Conservation (phyloP, 1,140 invertebrate genomes). For the Lordiphosa collinella region DNA sequence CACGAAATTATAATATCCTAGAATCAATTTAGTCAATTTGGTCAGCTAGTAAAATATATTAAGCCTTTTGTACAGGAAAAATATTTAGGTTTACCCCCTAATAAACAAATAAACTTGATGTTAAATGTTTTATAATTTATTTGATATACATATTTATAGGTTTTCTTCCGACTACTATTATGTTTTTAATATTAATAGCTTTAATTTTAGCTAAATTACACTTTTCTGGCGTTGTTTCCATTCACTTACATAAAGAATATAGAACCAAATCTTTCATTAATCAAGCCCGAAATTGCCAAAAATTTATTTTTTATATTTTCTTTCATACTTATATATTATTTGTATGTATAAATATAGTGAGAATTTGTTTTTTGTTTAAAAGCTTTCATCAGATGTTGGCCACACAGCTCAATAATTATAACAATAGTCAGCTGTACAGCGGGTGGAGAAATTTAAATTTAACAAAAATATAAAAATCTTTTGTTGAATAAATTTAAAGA, state of each 20-base stretch:
- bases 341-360: constrained; percentile 57
- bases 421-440: constrained; percentile 19
- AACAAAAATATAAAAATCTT: constrained; percentile 26
- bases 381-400: constrained; percentile 52
- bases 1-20: too few species aligned
- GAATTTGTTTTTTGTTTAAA: constrained; percentile 62
- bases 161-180: constrained; percentile 45
- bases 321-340: constrained; percentile 33
- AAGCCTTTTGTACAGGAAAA: too few species aligned
- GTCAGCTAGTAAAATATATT: too few species aligned
- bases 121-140: constrained; percentile 55
- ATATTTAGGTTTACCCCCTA: too few species aligned
- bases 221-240: constrained; percentile 22
- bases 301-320: constrained; percentile 24
- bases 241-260: constrained; percentile 36
- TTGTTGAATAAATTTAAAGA: constrained; percentile 36
- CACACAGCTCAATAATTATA: constrained; percentile 11
- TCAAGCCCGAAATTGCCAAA: constrained; percentile 7
- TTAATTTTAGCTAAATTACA: constrained; percentile 56
- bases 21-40: too few species aligned
- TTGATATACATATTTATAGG: constrained; percentile 59
- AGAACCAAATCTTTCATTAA: constrained; percentile 23
- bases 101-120: not conserved
- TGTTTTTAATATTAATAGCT: constrained; percentile 30
- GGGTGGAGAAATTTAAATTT: constrained; percentile 20